Percentiles rank a stretch among this genome's conserved stretches.
These are phyloP conservation scores for Tetragonisca angustula DNA, from an alignment of 2,888 invertebrate species.

Conservation along the genomic window DNA sequence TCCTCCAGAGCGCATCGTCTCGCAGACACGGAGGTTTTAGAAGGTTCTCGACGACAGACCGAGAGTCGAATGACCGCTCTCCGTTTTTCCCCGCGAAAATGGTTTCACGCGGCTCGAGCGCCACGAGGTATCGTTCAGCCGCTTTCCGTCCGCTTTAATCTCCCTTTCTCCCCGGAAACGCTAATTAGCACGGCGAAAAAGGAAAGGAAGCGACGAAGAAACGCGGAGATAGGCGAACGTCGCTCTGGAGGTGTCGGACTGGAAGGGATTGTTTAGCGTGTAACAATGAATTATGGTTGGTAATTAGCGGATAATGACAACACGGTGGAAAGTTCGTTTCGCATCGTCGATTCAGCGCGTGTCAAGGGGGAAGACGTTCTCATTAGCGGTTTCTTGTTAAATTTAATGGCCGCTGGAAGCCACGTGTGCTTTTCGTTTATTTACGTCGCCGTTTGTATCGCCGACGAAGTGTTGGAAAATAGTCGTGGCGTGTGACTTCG, in stretches of 20 bases:
- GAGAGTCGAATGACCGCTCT: not conserved
- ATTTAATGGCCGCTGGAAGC: constrained; percentile 17
- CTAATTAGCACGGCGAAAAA: not conserved
- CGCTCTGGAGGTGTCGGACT: not conserved
- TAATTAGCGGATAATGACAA: constrained; percentile 30
- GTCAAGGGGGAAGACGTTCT: constrained; percentile 11
- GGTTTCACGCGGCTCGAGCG: not conserved
- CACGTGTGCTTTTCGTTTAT: not conserved
- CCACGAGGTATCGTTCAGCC: not conserved
- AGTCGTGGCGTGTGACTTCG: not conserved
- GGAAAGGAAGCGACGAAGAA: not conserved
- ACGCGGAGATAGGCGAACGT: not conserved
- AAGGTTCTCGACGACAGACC: constrained; percentile 17
- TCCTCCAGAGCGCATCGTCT: constrained; percentile 38
- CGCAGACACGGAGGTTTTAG: constrained; percentile 9
- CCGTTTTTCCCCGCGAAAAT: not conserved
- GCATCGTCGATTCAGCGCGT: constrained; percentile 2
- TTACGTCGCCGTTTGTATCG: not conserved
- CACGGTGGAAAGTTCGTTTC: not conserved
- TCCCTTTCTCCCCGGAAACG: not conserved
- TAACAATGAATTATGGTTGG: constrained; percentile 8
- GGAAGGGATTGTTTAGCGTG: not conserved
- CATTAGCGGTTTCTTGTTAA: constrained; percentile 26
- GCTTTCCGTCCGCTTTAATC: not conserved
- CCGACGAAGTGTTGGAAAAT: not conserved